Evolutionary conservation across 2,113 vertebrate genomes (phyloP).

Genomic region (Dipodomys merriami): DNA sequence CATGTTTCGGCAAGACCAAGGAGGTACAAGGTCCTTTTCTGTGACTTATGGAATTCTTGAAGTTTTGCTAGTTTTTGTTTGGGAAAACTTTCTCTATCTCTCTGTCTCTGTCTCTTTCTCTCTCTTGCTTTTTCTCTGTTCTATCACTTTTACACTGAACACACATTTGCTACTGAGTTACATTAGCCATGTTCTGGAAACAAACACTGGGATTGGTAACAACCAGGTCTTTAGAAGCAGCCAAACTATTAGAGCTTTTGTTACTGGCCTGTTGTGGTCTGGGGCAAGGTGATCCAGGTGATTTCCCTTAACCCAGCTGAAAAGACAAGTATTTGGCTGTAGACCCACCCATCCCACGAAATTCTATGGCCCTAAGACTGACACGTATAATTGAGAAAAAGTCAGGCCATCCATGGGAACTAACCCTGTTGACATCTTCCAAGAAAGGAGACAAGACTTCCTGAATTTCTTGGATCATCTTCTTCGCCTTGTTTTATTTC

Average conservation of each 20-base stretch:
- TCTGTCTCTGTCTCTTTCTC: neutral
- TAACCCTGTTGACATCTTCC: constrained; percentile 43
- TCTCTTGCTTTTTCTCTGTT: neutral
- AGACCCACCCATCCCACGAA: neutral
- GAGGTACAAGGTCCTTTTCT: neutral
- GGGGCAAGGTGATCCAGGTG: neutral
- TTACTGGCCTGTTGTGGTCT: neutral
- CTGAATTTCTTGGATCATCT: constrained; percentile 65
- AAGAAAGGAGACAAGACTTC: constrained; percentile 53
- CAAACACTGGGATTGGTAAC: constrained; percentile 14
- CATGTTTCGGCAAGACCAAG: neutral
- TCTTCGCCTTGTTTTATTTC: constrained; percentile 57
- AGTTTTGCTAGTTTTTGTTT: neutral
- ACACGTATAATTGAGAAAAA: constrained; percentile 20
- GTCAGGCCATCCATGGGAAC: neutral
- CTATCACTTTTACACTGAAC: neutral
- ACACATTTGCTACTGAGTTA: constrained; percentile 10
- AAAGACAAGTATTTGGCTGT: neutral
- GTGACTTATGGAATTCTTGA: constrained; percentile 9
- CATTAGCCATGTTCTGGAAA: neutral
- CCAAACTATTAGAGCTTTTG: neutral
- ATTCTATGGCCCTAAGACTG: neutral
- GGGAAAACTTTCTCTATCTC: neutral
- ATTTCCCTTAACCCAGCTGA: constrained; percentile 22
- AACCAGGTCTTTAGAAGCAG: constrained; percentile 7